Evolutionary conservation across 2,797 vertebrate species (phyloP), one percentile per base, ranked within the genome.

Genomic region (Smutsia temminckii): DNA sequence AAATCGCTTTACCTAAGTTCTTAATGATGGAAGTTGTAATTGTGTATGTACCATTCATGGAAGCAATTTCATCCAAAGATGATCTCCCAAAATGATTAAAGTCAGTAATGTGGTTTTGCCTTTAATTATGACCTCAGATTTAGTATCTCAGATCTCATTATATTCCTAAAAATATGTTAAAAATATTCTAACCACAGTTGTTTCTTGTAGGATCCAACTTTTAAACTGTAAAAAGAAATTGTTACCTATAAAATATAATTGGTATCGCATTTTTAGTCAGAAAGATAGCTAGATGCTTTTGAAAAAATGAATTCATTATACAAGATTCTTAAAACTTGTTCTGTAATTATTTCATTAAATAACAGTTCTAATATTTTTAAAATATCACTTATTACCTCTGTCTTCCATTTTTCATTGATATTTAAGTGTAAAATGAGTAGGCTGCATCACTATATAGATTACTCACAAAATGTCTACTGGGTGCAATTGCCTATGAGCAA

Each of bases 201-300:
- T 79, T 97, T 63, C 16, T 97, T 97, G 97, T 97, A 96, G 72
- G 92, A 91, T 93, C 75, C 64, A 97, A 96, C 98, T 97, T 69
- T 86, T 97, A 93, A 96, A 86, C 94, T 90, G 88, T 98, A 98
- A 98, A 98, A 98, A 97, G 69, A 97, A 97, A 98, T 97, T 96
- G 49, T 29, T 97, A 95, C 57, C 97, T 94, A 96, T 98, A 98
- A 98, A 98, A 97, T 97, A 97, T 96, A 98, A 98, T 97, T 98
- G 95, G 75, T 95, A 64, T 55, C 96, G 53, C 51, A 81, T 77
- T 97, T 97, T 97, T 96, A 96, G 53, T 96, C 93, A 63, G 96
- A 98, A 97, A 96, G 95, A 98, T 95, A 97, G 93, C 89, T 95
- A 98, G 96, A 97, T 98, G 90, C 95, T 96, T 91, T 93, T 85